Conservation (phyloP, 1,140 invertebrate species). For the Harpegnathos saltator region DNA sequence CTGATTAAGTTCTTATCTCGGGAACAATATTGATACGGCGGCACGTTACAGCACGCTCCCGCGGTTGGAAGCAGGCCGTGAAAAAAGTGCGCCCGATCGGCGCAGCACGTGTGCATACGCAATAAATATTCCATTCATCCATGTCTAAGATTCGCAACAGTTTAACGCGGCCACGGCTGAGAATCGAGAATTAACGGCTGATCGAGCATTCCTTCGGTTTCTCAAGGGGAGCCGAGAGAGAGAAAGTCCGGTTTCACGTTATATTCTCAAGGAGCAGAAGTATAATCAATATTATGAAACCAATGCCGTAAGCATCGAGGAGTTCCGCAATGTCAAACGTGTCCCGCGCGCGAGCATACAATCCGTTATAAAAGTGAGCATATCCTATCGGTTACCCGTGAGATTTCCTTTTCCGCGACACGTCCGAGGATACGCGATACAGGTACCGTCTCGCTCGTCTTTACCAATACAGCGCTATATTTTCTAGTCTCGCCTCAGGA, state of each 20-base stretch:
- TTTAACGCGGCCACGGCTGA: slow-evolving; percentile 52
- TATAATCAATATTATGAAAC: slow-evolving; percentile 73
- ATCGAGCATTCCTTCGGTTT: slow-evolving; percentile 54
- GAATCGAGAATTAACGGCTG: slow-evolving; percentile 41
- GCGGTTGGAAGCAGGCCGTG: not conserved
- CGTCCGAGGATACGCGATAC: not conserved
- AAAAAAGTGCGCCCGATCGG: slow-evolving; percentile 21
- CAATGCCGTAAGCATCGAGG: slow-evolving; percentile 62
- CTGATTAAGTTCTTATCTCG: slow-evolving; percentile 12
- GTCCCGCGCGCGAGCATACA: slow-evolving; percentile 7
- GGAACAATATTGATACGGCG: slow-evolving; percentile 5
- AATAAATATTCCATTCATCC: slow-evolving; percentile 48
- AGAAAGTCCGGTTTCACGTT: slow-evolving; percentile 71
- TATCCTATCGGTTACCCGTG: not conserved
- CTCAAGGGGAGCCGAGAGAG: slow-evolving; percentile 62
- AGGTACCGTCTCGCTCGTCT: no score
- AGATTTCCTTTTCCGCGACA: slow-evolving; percentile 18
- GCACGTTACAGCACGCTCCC: slow-evolving; percentile 17
- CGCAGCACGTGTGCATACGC: not conserved
- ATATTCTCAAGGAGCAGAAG: slow-evolving; percentile 55
- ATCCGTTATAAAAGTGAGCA: slow-evolving; percentile 47
- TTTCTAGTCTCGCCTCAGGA: no score
- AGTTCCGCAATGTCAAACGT: slow-evolving; percentile 73
- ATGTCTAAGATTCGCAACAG: slow-evolving; percentile 53
- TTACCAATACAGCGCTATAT: no score